Base-by-base conservation (phyloP, 2,888 invertebrate genomes). In the Pseudeuparius sepicola region DNA sequence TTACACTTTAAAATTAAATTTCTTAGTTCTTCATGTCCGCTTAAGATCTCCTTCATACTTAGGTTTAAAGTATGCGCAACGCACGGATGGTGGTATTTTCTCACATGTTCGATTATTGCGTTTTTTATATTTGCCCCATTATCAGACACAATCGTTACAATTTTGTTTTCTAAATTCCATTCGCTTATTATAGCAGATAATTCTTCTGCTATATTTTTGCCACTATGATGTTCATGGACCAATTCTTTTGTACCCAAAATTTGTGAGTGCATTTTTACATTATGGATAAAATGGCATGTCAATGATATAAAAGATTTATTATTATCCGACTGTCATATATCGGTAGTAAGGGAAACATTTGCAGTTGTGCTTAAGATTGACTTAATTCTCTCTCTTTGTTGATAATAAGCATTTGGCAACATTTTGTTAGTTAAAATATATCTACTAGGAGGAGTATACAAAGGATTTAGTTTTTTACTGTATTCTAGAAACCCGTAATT, bases 31-130 rank as follows among this genome's bases (percentile, higher is more conserved):
- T 24, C 27, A 15, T 17, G 31, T 11, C 4, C 4, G 14, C 28
- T 36, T 34, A 44, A 15, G 4, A 33, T 28, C 6, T 45, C 42
- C 18, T 30, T 42, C 10, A 39, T 26, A 15, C 20, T 33, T 25
- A 47, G 12, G 42, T 49, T 48, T 18, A 47, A 34, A 1, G 44
- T 48, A 36, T 49, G 48, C 13, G 47, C 46, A 5, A 49, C 44
- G 39, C 48, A 49, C 9, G 47, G 46, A 34, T 47, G 41, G 36
- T 49, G 46, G 13, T 35, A 12, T 33, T 45, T 47, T 16, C 29
- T 25, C 7, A 46, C 35, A 36, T 41, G 27, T 5, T 42, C 37
- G 14, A 6, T 36, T 5, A 48, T 39, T n/a, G 45, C 45, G 31
- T 37, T 42, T 44, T 48, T 44, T 9, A 46, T 37, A 26, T 46